Base-by-base conservation (phyloP, 2,113 vertebrate genomes). In the Caloenas nicobarica region DNA sequence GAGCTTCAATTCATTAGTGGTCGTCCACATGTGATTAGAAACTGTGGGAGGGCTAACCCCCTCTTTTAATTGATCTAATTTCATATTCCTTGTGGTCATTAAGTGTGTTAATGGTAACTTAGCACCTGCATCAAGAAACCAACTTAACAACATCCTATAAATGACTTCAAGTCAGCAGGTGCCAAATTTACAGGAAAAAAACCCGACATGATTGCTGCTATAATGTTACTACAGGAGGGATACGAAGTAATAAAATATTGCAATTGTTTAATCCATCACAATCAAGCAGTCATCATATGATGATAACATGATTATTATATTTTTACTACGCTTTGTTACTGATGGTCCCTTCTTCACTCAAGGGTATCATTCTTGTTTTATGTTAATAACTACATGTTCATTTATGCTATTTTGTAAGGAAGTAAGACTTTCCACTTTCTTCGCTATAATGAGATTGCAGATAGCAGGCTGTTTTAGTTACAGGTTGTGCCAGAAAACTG, bases 261-360 rank as follows among this genome's bases (percentile, higher is more conserved):
- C 89, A 94, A 57, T 89, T 97, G 78, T 97, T 98, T 97, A 97
- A 98, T 97, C 93, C 72, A 97, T 97, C 96, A 95, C 91, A 95
- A 97, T 97, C 92, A 96, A 95, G 81, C 23, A 87, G 85, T 86
- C 90, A 96, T 95, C 88, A 86, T 97, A 90, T 93, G 88, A 89
- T 89, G 93, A 89, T 95, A 95, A 95, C 53, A 81, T 96, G 95
- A 97, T 97, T 91, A 84, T 96, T 97, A 96, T 81, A 86, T 94
- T 96, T 96, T 96, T 96, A 93, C 86, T 88, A 92, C 64, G 48
- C 50, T 96, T 96, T 93, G 82, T 92, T 94, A 82, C 84, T 96
- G 91, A 97, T 96, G 96, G 76, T 56, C 57, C 70, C 87, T 88
- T 96, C 92, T 94, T 92, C 61, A 66, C 91, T 97, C 95, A 94